Evolutionary conservation across 2,113 vertebrate species (phyloP).

Genomic region (Etheostoma spectabile): DNA sequence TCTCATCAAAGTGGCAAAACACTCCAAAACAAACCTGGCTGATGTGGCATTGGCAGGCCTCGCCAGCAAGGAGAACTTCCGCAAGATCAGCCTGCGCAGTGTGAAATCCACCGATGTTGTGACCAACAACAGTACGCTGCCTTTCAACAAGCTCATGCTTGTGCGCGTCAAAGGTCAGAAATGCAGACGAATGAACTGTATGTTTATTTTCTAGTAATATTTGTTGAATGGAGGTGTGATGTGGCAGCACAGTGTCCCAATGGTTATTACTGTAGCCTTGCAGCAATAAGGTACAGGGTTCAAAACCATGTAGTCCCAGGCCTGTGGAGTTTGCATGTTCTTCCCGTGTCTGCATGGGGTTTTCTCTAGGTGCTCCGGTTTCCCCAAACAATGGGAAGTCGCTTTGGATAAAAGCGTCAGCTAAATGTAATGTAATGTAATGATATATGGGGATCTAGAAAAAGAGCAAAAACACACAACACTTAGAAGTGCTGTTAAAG

Average conservation of each 20-base stretch:
- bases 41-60: slow-evolving; percentile 86
- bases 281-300: no score
- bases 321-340: no score
- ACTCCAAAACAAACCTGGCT: slow-evolving; percentile 82
- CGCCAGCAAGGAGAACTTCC: slow-evolving; percentile 88
- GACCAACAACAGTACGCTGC: slow-evolving; percentile 86
- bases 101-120: slow-evolving; percentile 85
- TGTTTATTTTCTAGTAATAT: background rate
- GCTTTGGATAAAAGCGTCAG: no score
- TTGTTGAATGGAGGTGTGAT: background rate
- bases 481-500: background rate
- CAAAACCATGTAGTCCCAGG: no score
- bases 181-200: background rate
- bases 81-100: slow-evolving; percentile 83
- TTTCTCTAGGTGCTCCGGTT: no score
- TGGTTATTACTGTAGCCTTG: no score
- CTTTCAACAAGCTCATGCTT: slow-evolving; percentile 87
- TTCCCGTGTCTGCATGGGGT: no score
- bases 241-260: no score
- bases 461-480: background rate
- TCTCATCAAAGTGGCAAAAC: slow-evolving; percentile 83
- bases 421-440: no score
- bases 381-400: no score
- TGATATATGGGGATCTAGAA: background rate
- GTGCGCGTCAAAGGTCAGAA: slow-evolving; percentile 86